These are phyloP conservation scores for Characodon lateralis DNA, from an alignment of 2,797 vertebrate species.

Conservation along the genomic window DNA sequence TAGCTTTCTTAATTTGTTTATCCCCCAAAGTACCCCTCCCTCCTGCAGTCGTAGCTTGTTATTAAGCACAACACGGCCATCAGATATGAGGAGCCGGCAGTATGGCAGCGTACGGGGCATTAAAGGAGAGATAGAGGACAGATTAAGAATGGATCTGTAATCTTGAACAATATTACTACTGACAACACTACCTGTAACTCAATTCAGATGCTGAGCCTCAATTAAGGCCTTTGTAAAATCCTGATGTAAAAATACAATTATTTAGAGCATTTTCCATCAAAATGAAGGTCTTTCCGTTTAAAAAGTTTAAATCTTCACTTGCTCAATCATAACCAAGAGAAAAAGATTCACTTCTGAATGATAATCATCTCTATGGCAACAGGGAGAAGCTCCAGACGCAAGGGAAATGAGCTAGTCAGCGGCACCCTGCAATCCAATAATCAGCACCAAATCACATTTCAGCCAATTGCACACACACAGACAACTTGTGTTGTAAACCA, in stretches of 20 bases:
- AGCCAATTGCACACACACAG: slow-evolving; percentile 15
- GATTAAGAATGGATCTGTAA: slow-evolving; percentile 77
- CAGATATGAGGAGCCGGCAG: slow-evolving; percentile 74
- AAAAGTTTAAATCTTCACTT: slow-evolving; percentile 50
- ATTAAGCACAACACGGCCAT: slow-evolving; percentile 77
- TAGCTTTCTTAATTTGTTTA: slow-evolving; percentile 82
- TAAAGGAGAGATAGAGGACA: slow-evolving; percentile 81
- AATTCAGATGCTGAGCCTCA: slow-evolving; percentile 46
- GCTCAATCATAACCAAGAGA: slow-evolving; percentile 49
- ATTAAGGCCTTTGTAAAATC: slow-evolving; percentile 42
- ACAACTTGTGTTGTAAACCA: slow-evolving; percentile 23
- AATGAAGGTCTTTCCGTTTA: slow-evolving; percentile 53
- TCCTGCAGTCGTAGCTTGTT: slow-evolving; percentile 67
- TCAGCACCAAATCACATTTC: slow-evolving; percentile 68
- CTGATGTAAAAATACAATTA: slow-evolving; percentile 36
- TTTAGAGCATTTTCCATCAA: slow-evolving; percentile 49
- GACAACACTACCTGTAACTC: slow-evolving; percentile 51
- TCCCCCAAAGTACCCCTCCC: slow-evolving; percentile 68
- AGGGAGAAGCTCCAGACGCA: slow-evolving; percentile 59
- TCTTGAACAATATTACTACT: slow-evolving; percentile 68
- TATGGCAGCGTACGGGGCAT: slow-evolving; percentile 67
- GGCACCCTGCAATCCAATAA: slow-evolving; percentile 71
- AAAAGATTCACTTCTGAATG: slow-evolving; percentile 59
- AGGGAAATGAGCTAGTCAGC: slow-evolving; percentile 59
- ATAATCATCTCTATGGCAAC: slow-evolving; percentile 73